Percentiles rank a stretch among this genome's conserved stretches.
These are phyloP conservation scores for Orestias chungarensis DNA, from an alignment of 2,797 vertebrate genomes.

Conservation along the genomic window DNA sequence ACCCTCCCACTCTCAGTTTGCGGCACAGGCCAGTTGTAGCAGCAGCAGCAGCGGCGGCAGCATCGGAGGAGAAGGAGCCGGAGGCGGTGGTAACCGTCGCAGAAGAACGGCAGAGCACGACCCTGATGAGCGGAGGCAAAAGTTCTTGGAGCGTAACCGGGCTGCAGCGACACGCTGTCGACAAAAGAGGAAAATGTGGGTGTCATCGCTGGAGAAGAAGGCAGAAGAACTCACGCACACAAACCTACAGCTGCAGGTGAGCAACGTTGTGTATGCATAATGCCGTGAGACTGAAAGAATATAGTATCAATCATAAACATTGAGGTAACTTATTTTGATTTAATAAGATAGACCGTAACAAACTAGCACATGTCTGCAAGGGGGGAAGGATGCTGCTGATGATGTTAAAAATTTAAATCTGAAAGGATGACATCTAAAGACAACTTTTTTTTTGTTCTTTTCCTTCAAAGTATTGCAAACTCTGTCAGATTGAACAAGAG, in stretches of 20 bases:
- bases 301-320: neutral
- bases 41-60: conserved; percentile 38
- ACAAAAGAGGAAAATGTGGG: conserved; percentile 99
- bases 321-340: neutral
- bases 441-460: no score
- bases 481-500: no score
- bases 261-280: conserved; percentile 2
- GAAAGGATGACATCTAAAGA: neutral
- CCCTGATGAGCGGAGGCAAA: conserved; percentile 93
- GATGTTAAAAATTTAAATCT: neutral
- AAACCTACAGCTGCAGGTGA: conserved; percentile 93
- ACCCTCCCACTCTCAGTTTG: conserved; percentile 82
- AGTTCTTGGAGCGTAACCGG: conserved; percentile 97
- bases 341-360: neutral
- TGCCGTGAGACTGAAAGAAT: neutral
- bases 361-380: neutral
- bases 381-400: neutral
- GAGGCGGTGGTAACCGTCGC: conserved; percentile 59
- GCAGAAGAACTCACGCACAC: conserved; percentile 98
- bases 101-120: conserved; percentile 89
- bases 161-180: conserved; percentile 97
- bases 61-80: neutral
- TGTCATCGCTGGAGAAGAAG: conserved; percentile 98
- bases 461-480: no score
- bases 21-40: conserved; percentile 80